phyloP scores from a whole-genome alignment of 2,888 invertebrate genomes.

The Apodemia zela region DNA sequence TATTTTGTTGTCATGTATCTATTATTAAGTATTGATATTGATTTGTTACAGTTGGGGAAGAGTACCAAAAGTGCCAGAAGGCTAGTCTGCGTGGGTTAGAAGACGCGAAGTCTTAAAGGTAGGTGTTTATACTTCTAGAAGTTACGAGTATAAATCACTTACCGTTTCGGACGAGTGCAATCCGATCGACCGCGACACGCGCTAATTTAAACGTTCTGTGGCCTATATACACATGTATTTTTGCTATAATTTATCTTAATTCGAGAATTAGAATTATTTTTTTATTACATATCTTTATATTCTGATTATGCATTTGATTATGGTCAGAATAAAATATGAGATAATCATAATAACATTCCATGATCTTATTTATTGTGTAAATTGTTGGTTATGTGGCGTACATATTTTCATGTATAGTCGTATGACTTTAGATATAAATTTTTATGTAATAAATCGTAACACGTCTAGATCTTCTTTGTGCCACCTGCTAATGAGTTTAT shows the following conservation, averaged over 20 bases:
- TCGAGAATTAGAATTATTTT: constrained; percentile 67
- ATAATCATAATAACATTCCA: constrained; percentile 76
- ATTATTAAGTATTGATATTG: not conserved
- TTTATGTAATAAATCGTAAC: constrained; percentile 32
- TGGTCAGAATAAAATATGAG: constrained; percentile 49
- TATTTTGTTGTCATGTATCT: not conserved
- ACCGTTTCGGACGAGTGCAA: constrained; percentile 30
- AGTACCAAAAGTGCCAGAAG: constrained; percentile 11
- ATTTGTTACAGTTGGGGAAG: constrained; percentile 12
- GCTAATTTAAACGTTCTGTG: constrained; percentile 30
- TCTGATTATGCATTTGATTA: constrained; percentile 42
- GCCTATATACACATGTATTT: constrained; percentile 69
- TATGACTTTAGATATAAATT: constrained; percentile 57
- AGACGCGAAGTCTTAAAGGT: constrained; percentile 11
- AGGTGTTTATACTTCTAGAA: constrained; percentile 6
- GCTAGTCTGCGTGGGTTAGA: constrained; percentile 12
- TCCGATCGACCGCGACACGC: constrained; percentile 17
- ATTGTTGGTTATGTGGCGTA: constrained; percentile 66
- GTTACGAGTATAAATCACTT: constrained; percentile 13
- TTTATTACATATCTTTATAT: constrained; percentile 44
- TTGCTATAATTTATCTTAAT: constrained; percentile 74
- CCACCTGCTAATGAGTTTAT: constrained; percentile 67
- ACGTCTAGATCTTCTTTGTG: constrained; percentile 77
- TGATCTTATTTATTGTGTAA: constrained; percentile 80
- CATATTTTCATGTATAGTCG: constrained; percentile 75